Base-by-base conservation (phyloP, 2,113 vertebrate genomes). In the Leptocoma aspasia region DNA sequence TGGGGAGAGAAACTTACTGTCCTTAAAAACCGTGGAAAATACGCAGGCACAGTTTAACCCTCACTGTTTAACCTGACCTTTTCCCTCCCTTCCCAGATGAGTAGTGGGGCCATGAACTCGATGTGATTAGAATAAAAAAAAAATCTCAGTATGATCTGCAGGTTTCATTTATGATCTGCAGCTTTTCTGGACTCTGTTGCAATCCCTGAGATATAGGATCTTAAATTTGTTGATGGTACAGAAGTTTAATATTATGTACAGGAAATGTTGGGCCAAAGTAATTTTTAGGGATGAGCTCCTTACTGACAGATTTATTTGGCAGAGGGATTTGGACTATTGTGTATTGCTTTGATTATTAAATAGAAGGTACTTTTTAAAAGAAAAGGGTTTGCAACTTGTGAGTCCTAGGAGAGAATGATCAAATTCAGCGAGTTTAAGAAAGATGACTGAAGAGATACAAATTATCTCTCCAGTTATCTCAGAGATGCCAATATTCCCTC, bases 1-100 rank as follows among this genome's bases (percentile, higher is more conserved):
- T 97, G 97, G 97, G 86, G 97, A 97, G 95, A 98, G 97, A 96
- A 90, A 92, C 89, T 94, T 82, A 42, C 0, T 81, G 88, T 94
- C 93, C 88, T 53, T 6, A 35, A 44, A 28, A 30, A 26, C 23
- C 54, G 4, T 7, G 47, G 50, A 59, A 95, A 91, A 72, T 1
- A 7, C 1, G 2, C 23, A 4, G 59, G 31, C 42, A 18, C n/a
- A n/a, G n/a, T n/a, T n/a, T n/a, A 86, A 64, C 6, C 35, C 33
- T 30, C 30, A 7, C 45, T 4, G 50, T 20, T 77, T n/a, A 23
- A 54, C 9, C 22, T 33, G 80, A 83, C 27, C 31, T 50, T 64
- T 81, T 68, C 61, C 61, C 21, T 90, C 44, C 54, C 17, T 28
- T 39, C 47, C 39, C 39, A 28, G 52, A 44, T 21, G 59, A 44